Base-by-base conservation (phyloP, 2,888 invertebrate genomes). In the Scotopteryx bipunctaria region DNA sequence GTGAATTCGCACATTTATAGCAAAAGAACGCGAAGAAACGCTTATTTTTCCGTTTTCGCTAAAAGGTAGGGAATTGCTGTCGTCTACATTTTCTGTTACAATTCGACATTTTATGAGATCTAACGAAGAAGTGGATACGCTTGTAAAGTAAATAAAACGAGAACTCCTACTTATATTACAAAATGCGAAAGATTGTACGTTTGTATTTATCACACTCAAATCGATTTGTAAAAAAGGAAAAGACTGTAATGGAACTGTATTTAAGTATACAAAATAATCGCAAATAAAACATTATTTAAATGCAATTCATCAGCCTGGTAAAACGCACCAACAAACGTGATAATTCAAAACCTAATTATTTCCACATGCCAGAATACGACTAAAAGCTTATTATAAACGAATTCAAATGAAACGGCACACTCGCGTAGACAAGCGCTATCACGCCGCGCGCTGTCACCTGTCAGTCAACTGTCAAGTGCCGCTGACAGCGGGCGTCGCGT, bases 1-100 rank as follows among this genome's bases (percentile, higher is more conserved):
- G 60, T 59, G 65, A 66, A 52, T 59, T 62, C 50, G 56, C 57
- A 57, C 51, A 55, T 66, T 61, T 54, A 43, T 54, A 48, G 38
- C 11, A 49, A 55, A 55, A 32, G 46, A 37, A 59, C 52, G 48
- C 57, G 40, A 57, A 49, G 48, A 46, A 61, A 46, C 44, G 56
- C 32, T 55, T 57, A 42, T 50, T 54, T 52, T 41, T 44, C 49
- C 52, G 49, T 46, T 45, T 50, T 40, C 43, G 46, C 54, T 52
- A 40, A 46, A 44, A 52, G 40, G 42, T 17, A 5, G 32, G 32
- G 25, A 46, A 54, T 55, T 51, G 33, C 27, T 42, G 25, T 19
- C 23, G 27, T 40, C 29, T 27, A 48, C 41, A 43, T 54, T 56
- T 33, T 27, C 11, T 33, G 38, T 44, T 32, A 35, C 45, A 45